These are phyloP conservation scores for Nomada fucata DNA, from an alignment of 2,888 invertebrate species.

Conservation along the genomic window DNA sequence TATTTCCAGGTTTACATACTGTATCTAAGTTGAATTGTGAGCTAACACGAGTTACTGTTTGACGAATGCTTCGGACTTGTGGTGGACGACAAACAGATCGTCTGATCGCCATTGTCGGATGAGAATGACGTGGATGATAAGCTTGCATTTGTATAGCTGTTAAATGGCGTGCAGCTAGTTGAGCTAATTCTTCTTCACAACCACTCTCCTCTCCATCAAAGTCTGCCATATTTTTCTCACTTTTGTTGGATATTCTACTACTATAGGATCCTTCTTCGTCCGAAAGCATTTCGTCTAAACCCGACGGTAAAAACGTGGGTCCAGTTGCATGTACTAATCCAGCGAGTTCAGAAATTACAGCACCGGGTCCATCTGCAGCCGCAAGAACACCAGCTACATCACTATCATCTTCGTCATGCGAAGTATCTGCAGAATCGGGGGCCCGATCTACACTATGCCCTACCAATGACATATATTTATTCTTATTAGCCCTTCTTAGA, in stretches of 20 bases:
- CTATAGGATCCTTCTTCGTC: conserved; percentile 92
- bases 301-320: conserved; percentile 79
- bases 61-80: conserved; percentile 72
- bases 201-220: conserved; percentile 96
- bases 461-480: conserved; percentile 76
- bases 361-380: conserved; percentile 78
- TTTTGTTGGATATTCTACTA: conserved; percentile 96
- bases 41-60: conserved; percentile 71
- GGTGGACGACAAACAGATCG: conserved; percentile 78
- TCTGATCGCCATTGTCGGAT: conserved; percentile 78
- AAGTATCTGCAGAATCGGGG: conserved; percentile 80
- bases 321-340: conserved; percentile 83
- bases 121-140: conserved; percentile 81
- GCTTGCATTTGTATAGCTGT: conserved; percentile 83
- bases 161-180: conserved; percentile 88
- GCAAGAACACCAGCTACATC: conserved; percentile 79
- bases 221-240: conserved; percentile 97
- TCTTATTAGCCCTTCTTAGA: conserved; percentile 74
- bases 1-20: conserved; percentile 96
- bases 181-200: conserved; percentile 93
- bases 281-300: conserved; percentile 81
- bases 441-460: conserved; percentile 73
- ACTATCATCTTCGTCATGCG: conserved; percentile 82
- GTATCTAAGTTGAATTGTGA: conserved; percentile 87
- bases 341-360: conserved; percentile 84